These are phyloP conservation scores for Epinotia demarniana DNA, from an alignment of 2,888 invertebrate species.

Conservation along the genomic window DNA sequence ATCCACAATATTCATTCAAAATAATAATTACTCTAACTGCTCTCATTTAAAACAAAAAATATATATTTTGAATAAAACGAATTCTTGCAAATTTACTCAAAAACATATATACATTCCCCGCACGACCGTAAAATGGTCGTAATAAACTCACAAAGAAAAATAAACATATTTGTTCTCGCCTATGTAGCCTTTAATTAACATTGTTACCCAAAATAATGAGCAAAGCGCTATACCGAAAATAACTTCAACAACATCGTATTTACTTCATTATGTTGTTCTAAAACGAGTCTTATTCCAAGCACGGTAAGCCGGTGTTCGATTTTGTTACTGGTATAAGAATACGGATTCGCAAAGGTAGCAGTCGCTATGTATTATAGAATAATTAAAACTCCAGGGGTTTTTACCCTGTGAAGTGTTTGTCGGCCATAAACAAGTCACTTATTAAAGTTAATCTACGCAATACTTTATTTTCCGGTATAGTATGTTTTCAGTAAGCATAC, in stretches of 20 bases:
- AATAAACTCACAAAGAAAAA: constrained; percentile 23
- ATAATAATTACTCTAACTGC: background rate
- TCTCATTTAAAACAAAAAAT: background rate
- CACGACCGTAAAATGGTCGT: background rate
- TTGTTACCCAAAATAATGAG: constrained; percentile 28
- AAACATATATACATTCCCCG: background rate
- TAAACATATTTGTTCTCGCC: constrained; percentile 29
- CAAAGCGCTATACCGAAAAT: constrained; percentile 13
- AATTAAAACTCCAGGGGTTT: constrained; percentile 21
- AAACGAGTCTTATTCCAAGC: constrained; percentile 8
- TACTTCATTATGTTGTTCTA: background rate
- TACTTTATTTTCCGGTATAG: background rate
- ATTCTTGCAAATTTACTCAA: background rate
- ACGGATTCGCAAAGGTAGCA: background rate
- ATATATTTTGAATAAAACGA: background rate
- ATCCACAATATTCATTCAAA: background rate
- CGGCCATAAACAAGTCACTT: constrained; percentile 23
- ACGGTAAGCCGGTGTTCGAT: background rate
- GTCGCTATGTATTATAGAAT: background rate
- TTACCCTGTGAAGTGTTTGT: constrained; percentile 13
- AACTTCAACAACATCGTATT: constrained; percentile 6
- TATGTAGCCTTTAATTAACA: constrained; percentile 18
- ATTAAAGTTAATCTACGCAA: background rate
- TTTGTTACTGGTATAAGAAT: no score
- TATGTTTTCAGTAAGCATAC: background rate